Evolutionary conservation across 2,888 invertebrate genomes (phyloP).

Genomic region (Dryococelus australis): DNA sequence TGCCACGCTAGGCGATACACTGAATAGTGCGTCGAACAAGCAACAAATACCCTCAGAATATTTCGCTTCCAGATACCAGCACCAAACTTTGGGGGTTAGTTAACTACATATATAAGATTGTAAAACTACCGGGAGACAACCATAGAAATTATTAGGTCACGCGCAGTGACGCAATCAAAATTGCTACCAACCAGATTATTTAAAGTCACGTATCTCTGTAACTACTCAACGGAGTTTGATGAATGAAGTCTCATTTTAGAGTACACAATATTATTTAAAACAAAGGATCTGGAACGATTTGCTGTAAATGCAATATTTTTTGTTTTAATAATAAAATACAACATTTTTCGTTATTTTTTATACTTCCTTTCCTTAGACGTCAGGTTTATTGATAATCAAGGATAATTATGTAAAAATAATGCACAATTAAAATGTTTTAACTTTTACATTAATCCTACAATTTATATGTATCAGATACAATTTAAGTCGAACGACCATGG

Average conservation of each 20-base stretch:
- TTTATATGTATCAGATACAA: too few species aligned
- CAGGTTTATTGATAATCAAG: too few species aligned
- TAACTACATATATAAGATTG: background rate
- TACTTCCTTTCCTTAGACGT: too few species aligned
- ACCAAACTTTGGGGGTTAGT: background rate
- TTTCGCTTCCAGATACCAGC: background rate
- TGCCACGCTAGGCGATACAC: too few species aligned
- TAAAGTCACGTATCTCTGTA: background rate
- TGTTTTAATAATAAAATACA: too few species aligned
- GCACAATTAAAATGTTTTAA: too few species aligned
- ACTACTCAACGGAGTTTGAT: background rate
- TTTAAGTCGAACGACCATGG: too few species aligned
- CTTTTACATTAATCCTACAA: too few species aligned
- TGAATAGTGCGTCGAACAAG: too few species aligned
- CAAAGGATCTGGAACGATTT: background rate
- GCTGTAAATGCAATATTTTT: too few species aligned
- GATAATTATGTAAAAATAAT: too few species aligned
- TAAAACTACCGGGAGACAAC: constrained; percentile 4
- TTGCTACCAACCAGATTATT: background rate
- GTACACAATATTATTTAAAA: background rate
- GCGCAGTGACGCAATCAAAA: background rate
- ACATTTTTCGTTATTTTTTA: too few species aligned
- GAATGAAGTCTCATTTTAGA: background rate
- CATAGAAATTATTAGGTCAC: background rate
- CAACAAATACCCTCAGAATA: background rate